These are phyloP conservation scores for Ploceus nigricollis DNA, from an alignment of 2,113 vertebrate species.

Conservation along the genomic window DNA sequence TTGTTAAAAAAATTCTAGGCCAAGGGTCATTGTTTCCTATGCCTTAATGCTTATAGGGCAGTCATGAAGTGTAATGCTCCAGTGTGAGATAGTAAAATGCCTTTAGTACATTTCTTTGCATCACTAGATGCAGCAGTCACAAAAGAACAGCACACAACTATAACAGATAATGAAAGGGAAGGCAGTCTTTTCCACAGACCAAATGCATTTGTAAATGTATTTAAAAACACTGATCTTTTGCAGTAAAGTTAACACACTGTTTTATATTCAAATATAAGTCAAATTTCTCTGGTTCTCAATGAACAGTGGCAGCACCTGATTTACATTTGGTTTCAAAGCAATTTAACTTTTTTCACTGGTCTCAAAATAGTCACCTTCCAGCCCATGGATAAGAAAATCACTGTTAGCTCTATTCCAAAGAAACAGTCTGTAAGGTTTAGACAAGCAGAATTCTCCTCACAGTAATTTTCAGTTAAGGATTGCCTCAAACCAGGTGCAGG, in stretches of 20 bases:
- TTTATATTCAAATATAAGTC: conserved; percentile 26
- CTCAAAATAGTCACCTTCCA: not conserved
- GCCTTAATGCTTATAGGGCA: not conserved
- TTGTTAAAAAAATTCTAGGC: not conserved
- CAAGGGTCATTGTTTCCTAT: not conserved
- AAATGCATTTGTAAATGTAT: conserved; percentile 14
- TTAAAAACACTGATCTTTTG: not conserved
- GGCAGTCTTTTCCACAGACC: not conserved
- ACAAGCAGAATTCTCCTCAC: not conserved
- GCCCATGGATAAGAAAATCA: not conserved
- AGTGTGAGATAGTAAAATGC: not conserved
- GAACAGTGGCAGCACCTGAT: conserved; percentile 12
- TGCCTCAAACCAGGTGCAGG: not conserved
- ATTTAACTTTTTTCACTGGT: not conserved
- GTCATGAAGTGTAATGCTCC: not conserved
- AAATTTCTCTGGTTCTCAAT: not conserved
- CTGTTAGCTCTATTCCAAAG: not conserved
- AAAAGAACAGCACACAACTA: not conserved
- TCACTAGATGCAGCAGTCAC: not conserved
- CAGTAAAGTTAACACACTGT: not conserved
- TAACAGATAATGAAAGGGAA: not conserved
- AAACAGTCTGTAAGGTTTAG: not conserved
- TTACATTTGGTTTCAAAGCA: conserved; percentile 23
- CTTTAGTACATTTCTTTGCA: not conserved
- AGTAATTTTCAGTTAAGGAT: not conserved